Percentiles rank a stretch among this genome's conserved stretches.
phyloP scores from a whole-genome alignment of 2,888 invertebrate genomes.

The Drosophila emarginata region DNA sequence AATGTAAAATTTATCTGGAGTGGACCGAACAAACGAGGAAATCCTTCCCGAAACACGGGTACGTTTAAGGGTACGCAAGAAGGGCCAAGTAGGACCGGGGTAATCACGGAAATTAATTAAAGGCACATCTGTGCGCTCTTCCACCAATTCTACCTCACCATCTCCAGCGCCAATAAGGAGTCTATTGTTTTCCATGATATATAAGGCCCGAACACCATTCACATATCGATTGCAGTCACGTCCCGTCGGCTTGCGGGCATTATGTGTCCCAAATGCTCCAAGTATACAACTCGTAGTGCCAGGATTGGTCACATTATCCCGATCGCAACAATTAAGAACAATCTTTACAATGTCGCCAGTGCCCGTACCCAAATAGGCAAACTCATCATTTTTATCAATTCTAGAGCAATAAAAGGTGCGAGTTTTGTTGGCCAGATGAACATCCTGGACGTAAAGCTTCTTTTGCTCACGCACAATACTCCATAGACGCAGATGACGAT shows the following conservation, averaged over 20 bases:
- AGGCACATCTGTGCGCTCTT: conserved; percentile 83
- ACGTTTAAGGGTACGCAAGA: conserved; percentile 84
- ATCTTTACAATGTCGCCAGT: conserved; percentile 85
- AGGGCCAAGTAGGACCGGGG: conserved; percentile 84
- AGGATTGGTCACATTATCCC: conserved; percentile 59
- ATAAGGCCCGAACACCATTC: conserved; percentile 85
- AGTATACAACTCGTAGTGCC: conserved; percentile 82
- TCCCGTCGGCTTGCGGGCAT: conserved; percentile 79
- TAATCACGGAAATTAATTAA: conserved; percentile 77
- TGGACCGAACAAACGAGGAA: conserved; percentile 88
- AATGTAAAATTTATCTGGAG: conserved; percentile 86
- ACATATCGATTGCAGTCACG: conserved; percentile 82
- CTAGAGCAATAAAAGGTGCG: conserved; percentile 89
- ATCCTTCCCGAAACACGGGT: conserved; percentile 87
- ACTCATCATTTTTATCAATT: conserved; percentile 87
- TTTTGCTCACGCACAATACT: conserved; percentile 87
- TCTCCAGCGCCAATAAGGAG: conserved; percentile 93
- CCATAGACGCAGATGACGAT: conserved; percentile 90
- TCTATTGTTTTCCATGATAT: conserved; percentile 85
- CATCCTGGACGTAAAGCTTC: conserved; percentile 88
- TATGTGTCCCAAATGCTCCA: conserved; percentile 83
- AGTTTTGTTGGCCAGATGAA: conserved; percentile 90
- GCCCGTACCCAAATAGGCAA: conserved; percentile 93
- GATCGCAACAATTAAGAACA: conserved; percentile 82
- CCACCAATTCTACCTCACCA: conserved; percentile 90